Conservation (phyloP, 2,888 invertebrate genomes). For the Nemotelus nigrinus region DNA sequence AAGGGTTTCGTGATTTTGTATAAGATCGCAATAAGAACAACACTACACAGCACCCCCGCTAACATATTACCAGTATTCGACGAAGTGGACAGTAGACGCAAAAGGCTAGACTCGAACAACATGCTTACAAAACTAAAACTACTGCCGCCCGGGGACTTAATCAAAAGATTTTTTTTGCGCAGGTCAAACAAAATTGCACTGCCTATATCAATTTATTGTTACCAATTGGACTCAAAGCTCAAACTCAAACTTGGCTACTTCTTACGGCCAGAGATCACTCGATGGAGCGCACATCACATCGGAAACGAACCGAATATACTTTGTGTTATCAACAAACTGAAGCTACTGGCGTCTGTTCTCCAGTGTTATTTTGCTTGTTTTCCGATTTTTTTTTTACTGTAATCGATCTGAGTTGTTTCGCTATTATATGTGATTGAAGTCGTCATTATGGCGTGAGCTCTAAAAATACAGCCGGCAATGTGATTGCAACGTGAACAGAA, state of each 20-base stretch:
- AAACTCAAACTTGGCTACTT: not conserved
- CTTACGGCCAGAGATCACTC: constrained; percentile 21
- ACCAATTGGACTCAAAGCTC: constrained; percentile 9
- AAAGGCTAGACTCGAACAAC: constrained; percentile 1
- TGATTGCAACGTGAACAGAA: constrained; percentile 2
- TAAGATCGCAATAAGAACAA: constrained; percentile 4
- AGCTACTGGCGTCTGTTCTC: not conserved
- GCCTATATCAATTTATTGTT: constrained; percentile 7
- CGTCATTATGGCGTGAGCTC: not conserved
- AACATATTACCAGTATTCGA: constrained; percentile 15
- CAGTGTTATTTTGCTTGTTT: not conserved
- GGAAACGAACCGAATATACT: not conserved
- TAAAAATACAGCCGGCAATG: constrained; percentile 3
- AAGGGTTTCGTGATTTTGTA: constrained; percentile 33
- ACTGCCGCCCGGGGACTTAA: not conserved
- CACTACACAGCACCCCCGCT: constrained; percentile 29
- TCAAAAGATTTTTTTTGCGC: not conserved
- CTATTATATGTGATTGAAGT: not conserved
- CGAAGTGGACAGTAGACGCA: constrained; percentile 2
- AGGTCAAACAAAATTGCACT: not conserved
- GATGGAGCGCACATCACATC: not conserved
- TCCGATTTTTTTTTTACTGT: not conserved
- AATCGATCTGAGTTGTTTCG: constrained; percentile 1
- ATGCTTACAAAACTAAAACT: constrained; percentile 25
- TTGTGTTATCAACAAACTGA: not conserved